phyloP scores from a whole-genome alignment of 2,888 invertebrate species.

The Ormyrus nitidulus region DNA sequence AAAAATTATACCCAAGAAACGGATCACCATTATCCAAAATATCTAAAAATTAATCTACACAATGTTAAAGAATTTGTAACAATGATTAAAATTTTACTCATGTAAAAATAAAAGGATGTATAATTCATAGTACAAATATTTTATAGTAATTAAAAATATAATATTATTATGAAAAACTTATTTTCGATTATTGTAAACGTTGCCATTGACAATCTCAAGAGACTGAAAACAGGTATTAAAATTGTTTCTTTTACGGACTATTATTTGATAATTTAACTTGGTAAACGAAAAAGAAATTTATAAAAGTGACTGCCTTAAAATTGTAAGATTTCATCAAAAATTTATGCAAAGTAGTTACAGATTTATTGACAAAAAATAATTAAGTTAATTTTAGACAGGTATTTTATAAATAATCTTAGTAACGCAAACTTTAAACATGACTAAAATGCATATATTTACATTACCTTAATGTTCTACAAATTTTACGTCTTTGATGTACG shows the following conservation, averaged over 20 bases:
- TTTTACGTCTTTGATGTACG: conserved; percentile 25
- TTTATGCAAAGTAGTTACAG: not conserved
- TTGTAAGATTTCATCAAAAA: conserved; percentile 18
- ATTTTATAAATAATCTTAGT: conserved; percentile 15
- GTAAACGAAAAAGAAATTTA: no score
- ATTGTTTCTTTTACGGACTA: conserved; percentile 18
- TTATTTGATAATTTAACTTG: not conserved
- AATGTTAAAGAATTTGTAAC: no score
- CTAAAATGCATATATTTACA: conserved; percentile 46
- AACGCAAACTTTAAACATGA: not conserved
- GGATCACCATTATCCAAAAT: no score
- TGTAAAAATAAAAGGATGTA: no score
- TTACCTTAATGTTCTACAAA: conserved; percentile 38
- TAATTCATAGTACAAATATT: conserved; percentile 2
- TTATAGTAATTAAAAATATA: not conserved
- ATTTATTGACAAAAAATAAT: not conserved
- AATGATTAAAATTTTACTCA: conserved; percentile 7
- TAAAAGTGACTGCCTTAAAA: conserved; percentile 33
- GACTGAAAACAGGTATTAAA: conserved; percentile 36
- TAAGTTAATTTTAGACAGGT: not conserved
- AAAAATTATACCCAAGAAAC: no score
- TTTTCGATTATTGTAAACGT: conserved; percentile 25
- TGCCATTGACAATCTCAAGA: conserved; percentile 23
- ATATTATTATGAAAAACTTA: not conserved
- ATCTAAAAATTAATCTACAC: no score